Base-by-base conservation (phyloP, 2,797 vertebrate genomes). In the Dermochelys coriacea region DNA sequence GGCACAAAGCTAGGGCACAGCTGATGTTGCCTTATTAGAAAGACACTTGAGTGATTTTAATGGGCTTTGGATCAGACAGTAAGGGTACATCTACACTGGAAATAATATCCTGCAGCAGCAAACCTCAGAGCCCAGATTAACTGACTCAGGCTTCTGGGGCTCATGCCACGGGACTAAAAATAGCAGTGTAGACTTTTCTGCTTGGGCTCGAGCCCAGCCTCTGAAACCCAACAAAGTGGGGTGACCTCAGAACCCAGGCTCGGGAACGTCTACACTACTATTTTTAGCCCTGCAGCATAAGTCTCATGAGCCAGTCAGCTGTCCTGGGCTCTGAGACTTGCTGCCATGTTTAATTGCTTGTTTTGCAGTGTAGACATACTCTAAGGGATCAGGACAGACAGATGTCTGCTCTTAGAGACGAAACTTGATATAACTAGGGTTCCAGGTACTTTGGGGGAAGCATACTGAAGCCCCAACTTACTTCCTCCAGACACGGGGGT, bases 1-100 rank as follows among this genome's bases (percentile, higher is more conserved):
- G 52, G 54, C 59, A 64, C 34, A 61, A 21, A 91, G 87, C 45
- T 52, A 77, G 2, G 0, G 0, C 15, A 21, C 0, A 82, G 50
- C 57, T 27, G 61, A 86, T n/a, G 47, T 77, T 64, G 77, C 55
- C 41, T 81, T 52, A 25, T 34, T 2, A 51, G 57, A n/a, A 80
- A 19, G 84, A 34, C 77, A 50, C 0, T 18, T 31, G 64, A n/a
- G 34, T 64, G 61, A 64, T 64, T 64, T n/a, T n/a, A n/a, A 64
- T n/a, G 34, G 27, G 12, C 15, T 64, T 64, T 64, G 61, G 34
- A 34, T 64, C 15, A 19, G 31, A 64, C 4, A 4, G 16, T 64
- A 64, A n/a, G 34, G 15, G 15, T 64, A 64, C 1, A 8, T 8
- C 61, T 64, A 64, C 29, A 34, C 61, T n/a, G 34, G 16, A 64